phyloP scores from a whole-genome alignment of 2,888 invertebrate genomes.

The Plusia festucae region DNA sequence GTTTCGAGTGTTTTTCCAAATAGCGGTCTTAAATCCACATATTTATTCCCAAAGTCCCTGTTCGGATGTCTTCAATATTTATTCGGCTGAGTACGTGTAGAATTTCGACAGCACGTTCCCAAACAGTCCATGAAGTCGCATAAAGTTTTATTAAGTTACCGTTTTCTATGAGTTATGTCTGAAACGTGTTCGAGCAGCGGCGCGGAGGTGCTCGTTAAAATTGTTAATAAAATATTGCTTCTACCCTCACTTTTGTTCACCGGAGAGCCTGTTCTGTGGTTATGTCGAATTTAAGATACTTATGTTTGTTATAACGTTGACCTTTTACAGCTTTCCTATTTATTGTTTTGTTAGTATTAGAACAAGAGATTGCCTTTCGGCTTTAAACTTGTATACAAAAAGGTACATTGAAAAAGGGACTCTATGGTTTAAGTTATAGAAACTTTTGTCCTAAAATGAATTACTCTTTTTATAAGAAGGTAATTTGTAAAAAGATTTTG shows the following conservation, averaged over 20 bases:
- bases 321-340: neutral
- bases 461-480: neutral
- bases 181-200: slow-evolving; percentile 30
- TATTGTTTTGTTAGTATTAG: neutral
- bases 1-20: neutral
- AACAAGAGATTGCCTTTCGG: neutral
- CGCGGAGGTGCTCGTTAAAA: slow-evolving; percentile 35
- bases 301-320: neutral
- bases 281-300: neutral
- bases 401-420: neutral
- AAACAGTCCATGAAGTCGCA: slow-evolving; percentile 45
- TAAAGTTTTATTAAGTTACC: slow-evolving; percentile 55
- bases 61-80: slow-evolving; percentile 2
- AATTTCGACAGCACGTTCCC: slow-evolving; percentile 26
- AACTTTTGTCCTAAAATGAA: neutral
- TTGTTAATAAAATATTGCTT: slow-evolving; percentile 32
- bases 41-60: neutral
- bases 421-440: neutral
- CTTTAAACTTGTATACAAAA: neutral
- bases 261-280: slow-evolving; percentile 1
- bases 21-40: neutral
- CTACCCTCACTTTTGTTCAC: slow-evolving; percentile 19
- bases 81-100: slow-evolving; percentile 20
- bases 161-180: slow-evolving; percentile 45
- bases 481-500: neutral